phyloP scores from a whole-genome alignment of 2,113 vertebrate genomes.

The Tragelaphus scriptus region DNA sequence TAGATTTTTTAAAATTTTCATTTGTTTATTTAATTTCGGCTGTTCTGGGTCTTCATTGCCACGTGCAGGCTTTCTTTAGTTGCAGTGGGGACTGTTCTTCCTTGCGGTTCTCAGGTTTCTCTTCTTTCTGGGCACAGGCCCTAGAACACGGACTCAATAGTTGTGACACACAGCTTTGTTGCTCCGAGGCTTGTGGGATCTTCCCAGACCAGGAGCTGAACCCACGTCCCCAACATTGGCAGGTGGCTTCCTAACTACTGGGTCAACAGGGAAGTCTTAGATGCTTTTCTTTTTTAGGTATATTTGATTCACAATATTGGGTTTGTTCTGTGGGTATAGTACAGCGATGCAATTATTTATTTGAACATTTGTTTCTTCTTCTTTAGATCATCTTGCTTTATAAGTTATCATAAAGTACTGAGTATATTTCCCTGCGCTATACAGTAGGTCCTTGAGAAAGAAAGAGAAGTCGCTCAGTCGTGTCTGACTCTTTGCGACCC shows the following conservation, averaged over 20 bases:
- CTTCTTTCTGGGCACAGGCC: background rate
- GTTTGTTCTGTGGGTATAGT: background rate
- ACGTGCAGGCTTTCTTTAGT: background rate
- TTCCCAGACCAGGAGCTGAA: background rate
- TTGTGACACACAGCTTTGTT: background rate
- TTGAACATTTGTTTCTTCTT: background rate
- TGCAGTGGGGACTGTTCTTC: rapidly evolving
- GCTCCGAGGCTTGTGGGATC: background rate
- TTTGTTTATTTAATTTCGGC: rapidly evolving
- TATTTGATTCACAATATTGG: background rate
- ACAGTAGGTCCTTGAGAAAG: background rate
- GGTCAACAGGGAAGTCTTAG: background rate
- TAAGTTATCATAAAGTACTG: background rate
- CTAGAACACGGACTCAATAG: rapidly evolving
- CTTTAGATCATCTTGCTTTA: background rate
- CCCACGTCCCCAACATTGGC: background rate
- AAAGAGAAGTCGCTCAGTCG: no score
- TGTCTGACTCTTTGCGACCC: no score
- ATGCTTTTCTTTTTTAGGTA: background rate
- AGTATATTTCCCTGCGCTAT: background rate
- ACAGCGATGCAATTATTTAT: rapidly evolving
- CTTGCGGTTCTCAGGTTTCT: background rate
- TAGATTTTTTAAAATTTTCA: rapidly evolving
- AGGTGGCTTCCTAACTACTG: background rate
- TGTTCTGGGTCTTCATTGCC: background rate